A percentile compares a stretch with the other conserved stretches of the same genome.
Evolutionary conservation across 2,113 vertebrate species (phyloP).

Genomic region (Saimiri boliviensis): DNA sequence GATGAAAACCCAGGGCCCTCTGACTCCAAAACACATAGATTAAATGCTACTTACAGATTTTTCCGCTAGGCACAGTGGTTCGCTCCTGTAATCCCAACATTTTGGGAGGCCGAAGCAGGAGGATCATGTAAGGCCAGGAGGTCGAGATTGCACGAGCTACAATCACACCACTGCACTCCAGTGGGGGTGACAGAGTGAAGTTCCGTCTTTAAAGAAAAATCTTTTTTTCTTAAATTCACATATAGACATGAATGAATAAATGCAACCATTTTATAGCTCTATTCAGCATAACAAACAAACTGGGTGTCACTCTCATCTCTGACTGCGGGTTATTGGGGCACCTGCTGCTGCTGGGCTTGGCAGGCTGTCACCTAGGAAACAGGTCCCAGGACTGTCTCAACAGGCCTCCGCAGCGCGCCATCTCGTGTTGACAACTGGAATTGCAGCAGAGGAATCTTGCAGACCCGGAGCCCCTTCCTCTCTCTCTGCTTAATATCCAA

Average conservation of each 20-base stretch:
- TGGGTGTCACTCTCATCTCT: rapidly evolving
- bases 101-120: no score
- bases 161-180: no score
- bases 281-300: neutral
- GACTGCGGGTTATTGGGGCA: no score
- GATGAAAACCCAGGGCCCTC: neutral
- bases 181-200: no score
- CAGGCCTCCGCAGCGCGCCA: neutral
- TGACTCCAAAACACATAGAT: neutral
- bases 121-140: no score
- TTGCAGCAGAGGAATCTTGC: neutral
- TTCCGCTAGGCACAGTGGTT: no score
- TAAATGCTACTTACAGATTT: neutral
- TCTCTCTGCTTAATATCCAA: rapidly evolving
- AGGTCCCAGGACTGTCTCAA: rapidly evolving
- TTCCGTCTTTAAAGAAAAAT: no score
- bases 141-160: no score
- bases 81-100: no score
- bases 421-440: neutral
- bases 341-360: no score
- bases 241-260: neutral
- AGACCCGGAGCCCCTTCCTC: rapidly evolving
- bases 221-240: neutral
- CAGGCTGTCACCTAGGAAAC: no score
- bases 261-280: neutral